Base-by-base conservation (phyloP, 2,113 vertebrate species). In the Boulengeromyrus knoepffleri region DNA sequence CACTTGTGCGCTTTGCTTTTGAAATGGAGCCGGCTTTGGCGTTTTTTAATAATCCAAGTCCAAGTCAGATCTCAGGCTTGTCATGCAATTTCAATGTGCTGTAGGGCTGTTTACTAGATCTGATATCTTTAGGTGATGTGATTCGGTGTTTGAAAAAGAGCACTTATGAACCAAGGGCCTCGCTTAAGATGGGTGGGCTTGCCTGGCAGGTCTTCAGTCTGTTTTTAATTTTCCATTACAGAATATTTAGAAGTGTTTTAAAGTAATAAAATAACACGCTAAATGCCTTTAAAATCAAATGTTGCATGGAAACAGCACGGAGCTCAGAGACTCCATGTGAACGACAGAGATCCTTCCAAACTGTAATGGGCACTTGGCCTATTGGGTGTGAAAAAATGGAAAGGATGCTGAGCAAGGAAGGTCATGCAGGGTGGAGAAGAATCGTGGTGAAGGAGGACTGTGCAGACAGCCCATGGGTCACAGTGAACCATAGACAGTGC, bases 181-280 rank as follows among this genome's bases (percentile, higher is more conserved):
- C 4, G 5, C 46, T 74, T 88, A 17, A 88, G 45, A 74, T 50
- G 88, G 88, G 56, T 88, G 56, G 87, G 87, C 87, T 88, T 88
- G 39, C 31, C 39, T 42, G 87, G 53, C 17, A 24, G 53, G 58
- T n/a, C 21, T 27, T 70, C 24, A 70, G 45, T 88, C 58, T 88
- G 88, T 74, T 74, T n/a, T 45, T 66, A 70, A 50, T 88, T 88
- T 74, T 58, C 62, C n/a, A 27, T 77, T 88, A 77, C 88, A 77
- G 49, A 50, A 77, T 88, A 31, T 77, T 74, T 50, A 77, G 21
- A 46, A 70, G n/a, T 31, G 24, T 5, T 88, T 36, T 46, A 9
- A 24, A 49, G 21, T 70, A 47, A 70, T 58, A 88, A 36, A 88
- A 88, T 74, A 88, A 70, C 62, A 74, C 19, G 45, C 45, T 9